A percentile compares a stretch with the other conserved stretches of the same genome.
phyloP scores from a whole-genome alignment of 2,113 vertebrate species.

The Copsychus sechellarum region DNA sequence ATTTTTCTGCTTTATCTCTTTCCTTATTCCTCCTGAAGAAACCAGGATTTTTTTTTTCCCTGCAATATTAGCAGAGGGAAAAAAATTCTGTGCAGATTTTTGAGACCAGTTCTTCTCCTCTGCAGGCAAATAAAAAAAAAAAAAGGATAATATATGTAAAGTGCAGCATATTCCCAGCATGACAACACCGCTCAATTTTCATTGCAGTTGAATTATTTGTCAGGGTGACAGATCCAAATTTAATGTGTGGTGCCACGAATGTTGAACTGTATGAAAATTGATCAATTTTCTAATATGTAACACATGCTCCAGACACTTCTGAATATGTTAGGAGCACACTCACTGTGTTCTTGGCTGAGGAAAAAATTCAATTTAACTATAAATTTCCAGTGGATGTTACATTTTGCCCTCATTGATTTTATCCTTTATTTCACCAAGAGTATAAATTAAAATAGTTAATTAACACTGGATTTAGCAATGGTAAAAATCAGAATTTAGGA shows the following conservation, averaged over 20 bases:
- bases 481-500: not conserved
- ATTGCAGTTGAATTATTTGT: not conserved
- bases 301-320: not conserved
- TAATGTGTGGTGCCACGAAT: not conserved
- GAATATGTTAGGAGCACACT: not conserved
- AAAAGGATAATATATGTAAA: not conserved
- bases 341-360: not conserved
- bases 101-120: not conserved
- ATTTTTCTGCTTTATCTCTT: not conserved
- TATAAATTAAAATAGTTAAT: not conserved
- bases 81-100: not conserved
- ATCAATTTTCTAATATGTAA: constrained; percentile 6
- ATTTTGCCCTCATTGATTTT: not conserved
- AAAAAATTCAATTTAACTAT: not conserved
- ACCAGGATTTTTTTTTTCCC: fast-evolving
- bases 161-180: not conserved
- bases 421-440: not conserved
- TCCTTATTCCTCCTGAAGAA: not conserved
- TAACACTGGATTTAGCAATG: not conserved
- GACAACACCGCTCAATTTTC: not conserved
- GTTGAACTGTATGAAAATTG: not conserved
- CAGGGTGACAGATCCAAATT: not conserved
- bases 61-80: not conserved
- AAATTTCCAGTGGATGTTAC: not conserved
- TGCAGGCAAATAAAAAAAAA: not conserved